phyloP scores from a whole-genome alignment of 2,888 invertebrate genomes.

The Galeopsomyia nigrocyanea region DNA sequence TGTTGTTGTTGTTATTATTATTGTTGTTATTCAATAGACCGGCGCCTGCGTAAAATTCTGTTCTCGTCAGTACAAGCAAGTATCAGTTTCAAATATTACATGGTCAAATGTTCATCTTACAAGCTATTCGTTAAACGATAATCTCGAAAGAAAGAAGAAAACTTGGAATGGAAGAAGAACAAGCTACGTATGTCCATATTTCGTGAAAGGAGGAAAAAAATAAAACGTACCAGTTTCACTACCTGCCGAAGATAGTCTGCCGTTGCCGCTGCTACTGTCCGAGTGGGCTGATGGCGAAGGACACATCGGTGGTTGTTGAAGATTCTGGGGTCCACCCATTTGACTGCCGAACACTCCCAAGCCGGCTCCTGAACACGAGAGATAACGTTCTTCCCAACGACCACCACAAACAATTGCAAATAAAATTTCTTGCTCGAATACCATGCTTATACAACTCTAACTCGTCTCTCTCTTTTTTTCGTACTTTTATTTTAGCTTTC shows the following conservation, averaged over 20 bases:
- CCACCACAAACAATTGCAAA: constrained; percentile 34
- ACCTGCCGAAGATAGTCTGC: constrained; percentile 83
- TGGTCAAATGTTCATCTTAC: constrained; percentile 36
- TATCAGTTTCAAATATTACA: constrained; percentile 38
- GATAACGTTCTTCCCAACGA: constrained; percentile 49
- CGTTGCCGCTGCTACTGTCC: constrained; percentile 87
- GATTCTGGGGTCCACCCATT: constrained; percentile 67
- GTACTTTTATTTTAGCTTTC: constrained; percentile 6
- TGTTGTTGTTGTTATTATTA: constrained; percentile 76
- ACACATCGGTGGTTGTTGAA: constrained; percentile 76
- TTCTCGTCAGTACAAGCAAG: constrained; percentile 64
- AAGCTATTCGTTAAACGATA: constrained; percentile 16
- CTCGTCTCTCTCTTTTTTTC: not conserved
- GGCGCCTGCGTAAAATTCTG: constrained; percentile 73
- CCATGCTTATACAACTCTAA: not conserved
- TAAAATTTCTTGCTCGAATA: constrained; percentile 11
- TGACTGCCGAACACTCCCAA: constrained; percentile 66
- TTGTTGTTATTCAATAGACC: constrained; percentile 80
- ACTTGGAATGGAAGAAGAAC: too few species aligned
- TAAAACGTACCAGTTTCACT: constrained; percentile 75
- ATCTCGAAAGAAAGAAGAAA: not conserved
- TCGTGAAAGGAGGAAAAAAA: too few species aligned
- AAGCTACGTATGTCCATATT: too few species aligned
- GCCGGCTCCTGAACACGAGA: constrained; percentile 63
- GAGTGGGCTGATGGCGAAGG: constrained; percentile 89